Conservation (phyloP, 1,140 invertebrate genomes). For the Potamilus streckersoni region DNA sequence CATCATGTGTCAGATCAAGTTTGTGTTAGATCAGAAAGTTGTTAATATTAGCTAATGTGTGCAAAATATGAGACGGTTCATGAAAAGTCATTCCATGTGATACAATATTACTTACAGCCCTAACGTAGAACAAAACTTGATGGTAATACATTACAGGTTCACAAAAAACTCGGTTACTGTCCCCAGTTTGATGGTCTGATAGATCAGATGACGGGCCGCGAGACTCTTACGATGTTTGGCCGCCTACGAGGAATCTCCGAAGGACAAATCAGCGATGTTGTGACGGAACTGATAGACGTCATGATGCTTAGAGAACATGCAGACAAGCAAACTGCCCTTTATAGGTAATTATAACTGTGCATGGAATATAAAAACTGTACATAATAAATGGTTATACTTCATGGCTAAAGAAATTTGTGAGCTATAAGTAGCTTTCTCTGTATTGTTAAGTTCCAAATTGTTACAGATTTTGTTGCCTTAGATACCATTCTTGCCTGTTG, state of each 20-base stretch:
- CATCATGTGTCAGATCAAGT: not conserved
- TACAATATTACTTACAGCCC: not conserved
- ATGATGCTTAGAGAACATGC: conserved; percentile 56
- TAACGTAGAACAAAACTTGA: too few relatives aligned
- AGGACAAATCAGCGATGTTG: conserved; percentile 60
- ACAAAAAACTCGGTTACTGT: conserved; percentile 68
- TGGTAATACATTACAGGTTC: conserved; percentile 40
- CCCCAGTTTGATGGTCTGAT: conserved; percentile 72
- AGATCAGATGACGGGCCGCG: conserved; percentile 69
- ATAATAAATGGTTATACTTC: too few relatives aligned
- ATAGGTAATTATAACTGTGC: conserved; percentile 43
- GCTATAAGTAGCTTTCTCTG: too few relatives aligned
- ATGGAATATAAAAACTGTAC: too few relatives aligned
- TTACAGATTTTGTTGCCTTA: too few relatives aligned
- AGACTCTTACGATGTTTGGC: conserved; percentile 82
- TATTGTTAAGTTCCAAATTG: too few relatives aligned
- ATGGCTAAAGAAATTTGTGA: too few relatives aligned
- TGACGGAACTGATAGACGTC: conserved; percentile 57
- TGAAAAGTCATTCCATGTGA: not conserved
- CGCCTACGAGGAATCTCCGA: conserved; percentile 75
- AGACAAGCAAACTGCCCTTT: conserved; percentile 48
- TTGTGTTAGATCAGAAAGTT: too few relatives aligned
- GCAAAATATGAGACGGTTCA: not conserved
- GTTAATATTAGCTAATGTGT: not conserved
- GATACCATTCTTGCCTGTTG: too few relatives aligned